Conservation (phyloP, 2,113 vertebrate species). For the Cyprinodon tularosa region DNA sequence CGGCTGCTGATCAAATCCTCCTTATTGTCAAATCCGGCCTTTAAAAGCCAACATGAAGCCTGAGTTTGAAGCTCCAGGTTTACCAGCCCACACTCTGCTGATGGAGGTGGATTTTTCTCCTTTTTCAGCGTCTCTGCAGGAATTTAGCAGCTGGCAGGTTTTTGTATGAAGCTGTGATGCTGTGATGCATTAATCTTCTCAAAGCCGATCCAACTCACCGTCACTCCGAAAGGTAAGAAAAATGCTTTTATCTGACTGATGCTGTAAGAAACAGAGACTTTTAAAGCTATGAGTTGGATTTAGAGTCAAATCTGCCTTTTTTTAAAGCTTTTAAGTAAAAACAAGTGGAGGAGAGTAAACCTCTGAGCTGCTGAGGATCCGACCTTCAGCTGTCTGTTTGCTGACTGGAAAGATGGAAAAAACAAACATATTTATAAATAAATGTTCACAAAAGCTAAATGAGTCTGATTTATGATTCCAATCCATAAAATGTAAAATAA, state of each 20-base stretch:
- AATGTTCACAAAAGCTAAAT: not conserved
- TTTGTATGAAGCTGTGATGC: constrained; percentile 36
- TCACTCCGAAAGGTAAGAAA: constrained; percentile 45
- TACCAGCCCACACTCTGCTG: fast-evolving
- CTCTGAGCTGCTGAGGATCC: not conserved
- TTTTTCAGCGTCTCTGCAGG: not conserved
- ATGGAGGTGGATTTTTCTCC: fast-evolving
- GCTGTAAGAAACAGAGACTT: fast-evolving
- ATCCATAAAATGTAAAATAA: no score
- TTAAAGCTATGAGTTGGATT: not conserved
- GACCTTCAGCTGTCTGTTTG: no score
- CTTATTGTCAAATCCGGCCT: not conserved
- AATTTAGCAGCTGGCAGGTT: not conserved
- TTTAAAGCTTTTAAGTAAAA: not conserved
- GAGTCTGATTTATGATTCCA: no score
- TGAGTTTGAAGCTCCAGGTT: not conserved
- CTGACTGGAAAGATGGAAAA: not conserved
- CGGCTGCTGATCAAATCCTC: not conserved
- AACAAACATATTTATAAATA: not conserved
- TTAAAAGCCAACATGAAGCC: fast-evolving
- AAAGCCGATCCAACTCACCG: constrained; percentile 6
- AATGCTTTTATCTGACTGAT: fast-evolving
- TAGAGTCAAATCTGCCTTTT: not conserved
- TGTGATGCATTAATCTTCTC: constrained; percentile 50
- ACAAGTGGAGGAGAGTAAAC: not conserved